These are phyloP conservation scores for Alethe castanea DNA, from an alignment of 2,113 vertebrate species.

Conservation along the genomic window DNA sequence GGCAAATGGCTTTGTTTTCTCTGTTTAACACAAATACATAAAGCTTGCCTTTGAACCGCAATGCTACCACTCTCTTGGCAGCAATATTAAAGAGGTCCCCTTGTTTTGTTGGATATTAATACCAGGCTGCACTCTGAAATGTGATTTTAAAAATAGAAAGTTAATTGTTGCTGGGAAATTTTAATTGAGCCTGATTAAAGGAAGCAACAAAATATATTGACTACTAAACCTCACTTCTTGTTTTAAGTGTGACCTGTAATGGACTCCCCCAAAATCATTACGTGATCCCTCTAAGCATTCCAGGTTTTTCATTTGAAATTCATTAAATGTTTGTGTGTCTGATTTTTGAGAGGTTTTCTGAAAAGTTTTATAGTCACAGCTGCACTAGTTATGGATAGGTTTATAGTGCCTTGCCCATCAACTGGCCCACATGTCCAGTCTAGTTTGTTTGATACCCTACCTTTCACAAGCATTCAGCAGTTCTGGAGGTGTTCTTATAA, in stretches of 20 bases:
- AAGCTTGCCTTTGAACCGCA: constrained; percentile 49
- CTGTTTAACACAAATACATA: not conserved
- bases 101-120: constrained; percentile 29
- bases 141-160: constrained; percentile 63
- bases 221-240: constrained; percentile 57
- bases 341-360: constrained; percentile 67
- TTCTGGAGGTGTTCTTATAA: constrained; percentile 81
- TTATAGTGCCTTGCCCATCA: constrained; percentile 75
- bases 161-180: constrained; percentile 56
- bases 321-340: constrained; percentile 73
- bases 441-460: constrained; percentile 77
- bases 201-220: constrained; percentile 59
- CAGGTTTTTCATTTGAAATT: constrained; percentile 66
- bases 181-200: constrained; percentile 62
- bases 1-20: constrained; percentile 20
- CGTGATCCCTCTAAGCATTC: not conserved
- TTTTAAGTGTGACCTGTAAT: constrained; percentile 55
- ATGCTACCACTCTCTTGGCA: constrained; percentile 31
- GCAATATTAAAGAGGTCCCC: constrained; percentile 17
- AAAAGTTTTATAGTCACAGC: constrained; percentile 82
- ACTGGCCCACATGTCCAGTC: constrained; percentile 77
- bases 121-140: constrained; percentile 4
- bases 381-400: constrained; percentile 78
- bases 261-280: constrained; percentile 23
- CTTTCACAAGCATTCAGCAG: constrained; percentile 72